Evolutionary conservation across 2,888 invertebrate species (phyloP), one percentile per base, ranked within the genome.

Genomic region (Oithona nana): DNA sequence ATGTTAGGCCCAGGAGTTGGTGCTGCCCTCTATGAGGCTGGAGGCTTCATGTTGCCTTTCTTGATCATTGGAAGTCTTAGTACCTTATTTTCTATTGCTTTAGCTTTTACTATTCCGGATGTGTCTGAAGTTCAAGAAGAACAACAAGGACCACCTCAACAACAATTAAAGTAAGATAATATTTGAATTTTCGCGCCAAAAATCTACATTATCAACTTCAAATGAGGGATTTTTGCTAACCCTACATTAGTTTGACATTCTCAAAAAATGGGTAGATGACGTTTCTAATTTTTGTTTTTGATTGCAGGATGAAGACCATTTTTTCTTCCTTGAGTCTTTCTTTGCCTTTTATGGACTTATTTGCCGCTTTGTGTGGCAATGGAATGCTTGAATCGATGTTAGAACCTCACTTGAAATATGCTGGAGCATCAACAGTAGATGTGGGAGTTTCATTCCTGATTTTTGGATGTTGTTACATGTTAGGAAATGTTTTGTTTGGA

Each of bases 381-480:
- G 54, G 54, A 54, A 26, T 54, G 24, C 26, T 54, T 20, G 54
- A 54, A 54, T 54, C 54, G 6, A 54, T 54, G 54, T 11, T 54
- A 26, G 54, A 54, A 11, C 54, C 54, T 3, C 54, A 54, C 26
- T 26, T 54, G 3, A 20, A 26, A 4, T 3, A 24, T 24, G 6
- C 22, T 4, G 26, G 26, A 11, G 54, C 54, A 16, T 24, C 54
- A 20, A 54, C 54, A 54, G 22, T 54, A 26, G 54, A 54, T 26
- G 54, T 54, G 20, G 54, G 54, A 3, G 26, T 54, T 13, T 24
- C 54, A 11, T 54, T 54, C 26, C 11, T 54, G 6, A 26, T 54
- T 11, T 54, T 54, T 54, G 54, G 54, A 24, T 54, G 54, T 26
- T 54, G 54, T 11, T 54, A 54, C 54, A 54, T 54, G 54, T 26